These are phyloP conservation scores for Perccottus glenii DNA, from an alignment of 2,113 vertebrate genomes.

Conservation along the genomic window DNA sequence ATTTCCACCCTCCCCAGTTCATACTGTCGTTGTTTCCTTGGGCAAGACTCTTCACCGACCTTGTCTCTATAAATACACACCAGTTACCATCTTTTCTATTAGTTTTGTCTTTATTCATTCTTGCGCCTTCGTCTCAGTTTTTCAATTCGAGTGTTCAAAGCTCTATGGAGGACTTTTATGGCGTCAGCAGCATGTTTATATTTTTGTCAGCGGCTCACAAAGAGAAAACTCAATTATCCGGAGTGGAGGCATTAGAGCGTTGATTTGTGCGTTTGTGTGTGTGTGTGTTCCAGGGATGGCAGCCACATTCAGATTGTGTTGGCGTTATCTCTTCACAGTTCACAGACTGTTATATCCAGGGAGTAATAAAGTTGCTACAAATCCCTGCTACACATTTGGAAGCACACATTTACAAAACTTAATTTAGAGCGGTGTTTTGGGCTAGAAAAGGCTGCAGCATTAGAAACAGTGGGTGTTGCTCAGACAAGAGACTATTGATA, in stretches of 20 bases:
- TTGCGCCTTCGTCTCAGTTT: constrained; percentile 8
- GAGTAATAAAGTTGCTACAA: constrained; percentile 53
- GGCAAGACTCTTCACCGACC: no score
- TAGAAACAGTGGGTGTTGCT: constrained; percentile 14
- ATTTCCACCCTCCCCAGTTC: no score
- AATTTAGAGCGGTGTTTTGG: constrained; percentile 18
- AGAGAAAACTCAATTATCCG: constrained; percentile 64
- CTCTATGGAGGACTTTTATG: constrained; percentile 20
- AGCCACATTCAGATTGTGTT: constrained; percentile 24
- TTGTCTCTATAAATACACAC: no score
- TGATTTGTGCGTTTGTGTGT: constrained; percentile 35
- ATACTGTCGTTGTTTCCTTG: no score
- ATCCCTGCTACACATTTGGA: constrained; percentile 23
- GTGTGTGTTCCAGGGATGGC: constrained; percentile 28
- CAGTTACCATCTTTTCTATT: no score
- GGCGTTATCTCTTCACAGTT: constrained; percentile 51
- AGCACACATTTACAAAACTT: constrained; percentile 25
- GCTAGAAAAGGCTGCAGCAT: constrained; percentile 12
- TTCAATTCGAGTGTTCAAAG: constrained; percentile 27
- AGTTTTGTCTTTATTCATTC: not conserved
- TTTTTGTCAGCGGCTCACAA: constrained; percentile 33
- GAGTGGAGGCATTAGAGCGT: constrained; percentile 58
- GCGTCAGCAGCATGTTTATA: constrained; percentile 34
- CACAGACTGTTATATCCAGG: constrained; percentile 35
- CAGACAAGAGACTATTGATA: constrained; percentile 16